phyloP scores from a whole-genome alignment of 1,140 invertebrate species.

The Heliconius himera region DNA sequence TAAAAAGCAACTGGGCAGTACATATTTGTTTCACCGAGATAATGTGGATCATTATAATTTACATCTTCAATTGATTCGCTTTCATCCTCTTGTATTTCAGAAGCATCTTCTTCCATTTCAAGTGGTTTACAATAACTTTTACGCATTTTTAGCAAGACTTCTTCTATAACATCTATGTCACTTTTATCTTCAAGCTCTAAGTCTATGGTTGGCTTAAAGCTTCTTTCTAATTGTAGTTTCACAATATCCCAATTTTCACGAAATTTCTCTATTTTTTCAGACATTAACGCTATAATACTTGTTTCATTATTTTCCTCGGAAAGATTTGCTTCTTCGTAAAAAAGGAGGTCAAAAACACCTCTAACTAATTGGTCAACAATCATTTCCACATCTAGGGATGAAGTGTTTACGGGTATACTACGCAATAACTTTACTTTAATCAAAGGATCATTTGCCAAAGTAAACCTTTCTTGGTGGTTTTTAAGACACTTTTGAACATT shows the following conservation, averaged over 20 bases:
- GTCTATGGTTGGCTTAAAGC: constrained; percentile 58
- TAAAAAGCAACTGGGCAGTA: constrained; percentile 82
- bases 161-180: constrained; percentile 65
- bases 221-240: constrained; percentile 68
- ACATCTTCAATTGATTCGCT: constrained; percentile 55
- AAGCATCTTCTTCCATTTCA: constrained; percentile 50
- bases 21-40: constrained; percentile 80
- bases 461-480: constrained; percentile 58
- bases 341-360: constrained; percentile 35
- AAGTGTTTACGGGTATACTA: constrained; percentile 35
- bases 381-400: constrained; percentile 45
- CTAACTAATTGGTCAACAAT: constrained; percentile 49
- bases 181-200: constrained; percentile 65
- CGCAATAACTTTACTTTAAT: constrained; percentile 56
- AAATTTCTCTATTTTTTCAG: constrained; percentile 67
- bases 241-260: constrained; percentile 67
- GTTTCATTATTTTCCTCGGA: constrained; percentile 30
- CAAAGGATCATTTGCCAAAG: constrained; percentile 57
- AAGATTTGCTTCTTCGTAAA: constrained; percentile 32
- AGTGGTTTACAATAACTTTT: constrained; percentile 53
- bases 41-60: constrained; percentile 62
- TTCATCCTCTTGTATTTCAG: constrained; percentile 52
- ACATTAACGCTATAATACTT: constrained; percentile 44
- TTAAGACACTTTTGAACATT: constrained; percentile 56
- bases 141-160: constrained; percentile 65